These are phyloP conservation scores for Triplophysa yarkandensis DNA, from an alignment of 2,797 vertebrate species.

Conservation along the genomic window DNA sequence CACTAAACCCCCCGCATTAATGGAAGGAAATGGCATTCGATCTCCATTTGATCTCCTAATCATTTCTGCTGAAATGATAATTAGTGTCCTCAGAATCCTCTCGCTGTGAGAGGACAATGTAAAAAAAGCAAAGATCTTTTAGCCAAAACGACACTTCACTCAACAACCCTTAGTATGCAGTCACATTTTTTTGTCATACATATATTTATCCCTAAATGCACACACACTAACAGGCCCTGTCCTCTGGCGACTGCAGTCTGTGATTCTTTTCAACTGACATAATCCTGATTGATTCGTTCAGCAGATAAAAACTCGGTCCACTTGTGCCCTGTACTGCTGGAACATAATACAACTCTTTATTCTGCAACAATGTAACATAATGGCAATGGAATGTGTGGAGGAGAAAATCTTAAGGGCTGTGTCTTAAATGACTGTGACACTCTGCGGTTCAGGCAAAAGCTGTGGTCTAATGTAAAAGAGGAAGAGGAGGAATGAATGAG, in stretches of 20 bases:
- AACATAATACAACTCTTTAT: constrained; percentile 99
- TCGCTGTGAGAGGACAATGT: constrained; percentile 62
- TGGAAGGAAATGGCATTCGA: constrained; percentile 94
- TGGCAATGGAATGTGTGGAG: constrained; percentile 93
- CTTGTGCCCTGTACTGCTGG: constrained; percentile 97
- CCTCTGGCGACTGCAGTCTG: constrained; percentile 86
- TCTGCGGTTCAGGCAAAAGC: constrained; percentile 84
- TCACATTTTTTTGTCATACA: constrained; percentile 72
- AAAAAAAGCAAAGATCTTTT: constrained; percentile 56
- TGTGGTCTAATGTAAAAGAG: constrained; percentile 74
- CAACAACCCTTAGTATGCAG: constrained; percentile 80
- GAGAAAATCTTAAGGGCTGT: constrained; percentile 80
- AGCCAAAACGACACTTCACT: constrained; percentile 82
- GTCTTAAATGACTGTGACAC: constrained; percentile 94
- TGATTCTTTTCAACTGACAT: constrained; percentile 99
- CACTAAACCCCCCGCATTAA: constrained; percentile 92
- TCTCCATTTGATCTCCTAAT: constrained; percentile 95
- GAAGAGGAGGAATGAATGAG: constrained; percentile 38
- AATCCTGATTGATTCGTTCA: constrained; percentile 99
- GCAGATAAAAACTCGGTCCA: constrained; percentile 99
- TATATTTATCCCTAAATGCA: constrained; percentile 56
- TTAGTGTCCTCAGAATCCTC: constrained; percentile 86
- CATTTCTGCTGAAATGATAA: constrained; percentile 98
- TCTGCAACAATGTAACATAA: constrained; percentile 98
- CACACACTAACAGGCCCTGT: constrained; percentile 57